Conservation (phyloP, 2,113 vertebrate species). For the Lepus americanus region DNA sequence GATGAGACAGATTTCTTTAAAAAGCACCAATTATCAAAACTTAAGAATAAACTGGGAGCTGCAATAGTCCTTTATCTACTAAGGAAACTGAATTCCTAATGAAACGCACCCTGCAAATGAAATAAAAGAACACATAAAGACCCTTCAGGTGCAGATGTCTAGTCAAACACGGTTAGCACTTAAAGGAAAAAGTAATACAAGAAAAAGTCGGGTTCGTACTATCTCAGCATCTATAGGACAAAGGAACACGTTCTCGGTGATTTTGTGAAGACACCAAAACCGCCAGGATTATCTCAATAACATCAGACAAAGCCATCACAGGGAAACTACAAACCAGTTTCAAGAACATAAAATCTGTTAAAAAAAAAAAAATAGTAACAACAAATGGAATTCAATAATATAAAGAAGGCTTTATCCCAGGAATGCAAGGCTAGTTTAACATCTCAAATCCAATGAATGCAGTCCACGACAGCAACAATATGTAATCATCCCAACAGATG, state of each 20-base stretch:
- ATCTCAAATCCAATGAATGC: neutral
- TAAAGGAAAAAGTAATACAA: neutral
- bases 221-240: neutral
- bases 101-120: neutral
- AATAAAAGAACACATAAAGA: neutral
- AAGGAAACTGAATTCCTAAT: constrained; percentile 10
- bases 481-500: neutral
- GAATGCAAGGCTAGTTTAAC: neutral
- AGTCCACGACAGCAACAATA: neutral
- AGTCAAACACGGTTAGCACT: neutral
- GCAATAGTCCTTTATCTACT: neutral
- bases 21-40: neutral
- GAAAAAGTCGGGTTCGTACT: neutral
- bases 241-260: neutral
- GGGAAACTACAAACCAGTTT: neutral
- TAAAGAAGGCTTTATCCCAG: neutral
- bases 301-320: neutral
- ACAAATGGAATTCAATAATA: neutral
- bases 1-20: neutral
- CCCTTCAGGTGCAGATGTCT: too few relatives aligned
- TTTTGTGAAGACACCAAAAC: neutral
- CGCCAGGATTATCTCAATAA: neutral
- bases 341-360: too few relatives aligned
- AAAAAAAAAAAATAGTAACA: too few relatives aligned
- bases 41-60: neutral